Conservation (phyloP, 2,888 invertebrate genomes). For the Caenorhabditis angaria region DNA sequence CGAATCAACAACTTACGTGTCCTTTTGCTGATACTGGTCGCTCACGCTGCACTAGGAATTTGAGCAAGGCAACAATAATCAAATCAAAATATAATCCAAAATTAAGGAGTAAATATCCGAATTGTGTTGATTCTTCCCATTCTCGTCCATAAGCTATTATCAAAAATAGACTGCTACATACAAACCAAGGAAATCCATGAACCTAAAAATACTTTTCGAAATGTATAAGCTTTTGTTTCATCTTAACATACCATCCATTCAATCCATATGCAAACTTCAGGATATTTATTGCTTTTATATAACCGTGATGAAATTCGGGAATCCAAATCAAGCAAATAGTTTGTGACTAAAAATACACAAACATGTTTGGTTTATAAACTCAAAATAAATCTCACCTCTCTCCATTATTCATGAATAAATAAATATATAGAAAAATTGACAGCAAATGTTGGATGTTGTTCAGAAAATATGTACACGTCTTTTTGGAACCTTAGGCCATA, state of each 20-base stretch:
- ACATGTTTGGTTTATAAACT: background rate
- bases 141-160: constrained; percentile 38
- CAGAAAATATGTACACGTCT: background rate
- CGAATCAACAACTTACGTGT: background rate
- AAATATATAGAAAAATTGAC: constrained; percentile 9
- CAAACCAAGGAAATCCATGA: constrained; percentile 53
- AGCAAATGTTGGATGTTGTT: constrained; percentile 19
- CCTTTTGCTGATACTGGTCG: constrained; percentile 52
- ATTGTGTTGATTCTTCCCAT: constrained; percentile 38
- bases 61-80: constrained; percentile 57
- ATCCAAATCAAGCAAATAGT: background rate
- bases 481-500: background rate
- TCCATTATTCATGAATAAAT: constrained; percentile 17
- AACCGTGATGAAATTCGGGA: constrained; percentile 17
- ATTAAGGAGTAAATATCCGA: constrained; percentile 46
- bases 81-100: constrained; percentile 63
- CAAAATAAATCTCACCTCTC: constrained; percentile 16
- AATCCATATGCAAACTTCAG: constrained; percentile 29
- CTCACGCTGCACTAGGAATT: constrained; percentile 56
- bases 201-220: constrained; percentile 15
- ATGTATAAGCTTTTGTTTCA: background rate
- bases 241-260: constrained; percentile 33
- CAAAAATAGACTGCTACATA: constrained; percentile 25
- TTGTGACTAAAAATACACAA: background rate
- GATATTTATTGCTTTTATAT: constrained; percentile 25